A percentile compares a stretch with the other conserved stretches of the same genome.
phyloP scores from a whole-genome alignment of 1,140 invertebrate species.

The Antheraea pernyi region DNA sequence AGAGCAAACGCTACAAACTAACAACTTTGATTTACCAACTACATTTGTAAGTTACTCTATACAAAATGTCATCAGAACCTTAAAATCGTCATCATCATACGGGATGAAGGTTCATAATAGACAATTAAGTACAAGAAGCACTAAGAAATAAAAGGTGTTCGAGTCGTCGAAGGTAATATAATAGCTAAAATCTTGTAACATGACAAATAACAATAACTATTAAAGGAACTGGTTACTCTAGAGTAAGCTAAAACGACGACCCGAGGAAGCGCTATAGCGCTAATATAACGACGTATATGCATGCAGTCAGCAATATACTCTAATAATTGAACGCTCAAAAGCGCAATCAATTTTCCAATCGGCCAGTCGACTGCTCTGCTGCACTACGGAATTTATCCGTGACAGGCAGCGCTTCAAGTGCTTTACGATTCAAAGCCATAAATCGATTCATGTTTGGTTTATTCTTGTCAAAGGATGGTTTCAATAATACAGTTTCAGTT shows the following conservation, averaged over 20 bases:
- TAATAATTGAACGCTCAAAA: slow-evolving; percentile 10
- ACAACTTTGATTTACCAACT: no score
- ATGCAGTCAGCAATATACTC: not conserved
- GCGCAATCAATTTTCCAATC: slow-evolving; percentile 54
- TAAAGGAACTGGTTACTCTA: not conserved
- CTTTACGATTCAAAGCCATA: slow-evolving; percentile 32
- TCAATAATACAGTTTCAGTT: no score
- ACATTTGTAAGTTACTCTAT: no score
- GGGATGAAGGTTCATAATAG: no score
- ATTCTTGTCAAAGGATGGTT: not conserved
- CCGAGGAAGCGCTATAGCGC: not conserved
- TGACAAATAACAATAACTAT: no score
- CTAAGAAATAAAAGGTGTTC: no score
- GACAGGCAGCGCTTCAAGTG: slow-evolving; percentile 56
- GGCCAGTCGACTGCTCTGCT: slow-evolving; percentile 50
- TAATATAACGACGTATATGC: not conserved
- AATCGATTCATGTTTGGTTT: not conserved
- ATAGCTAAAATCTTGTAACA: no score
- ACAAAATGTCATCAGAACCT: no score
- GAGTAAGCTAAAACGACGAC: not conserved
- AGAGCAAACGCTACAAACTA: no score
- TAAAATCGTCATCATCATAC: no score
- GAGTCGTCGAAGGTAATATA: no score
- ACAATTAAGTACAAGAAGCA: no score
- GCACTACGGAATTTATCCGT: slow-evolving; percentile 53